These are phyloP conservation scores for Stichopus horrens DNA, from an alignment of 53 echinoderm and acorn worm genomes.

Conservation along the genomic window DNA sequence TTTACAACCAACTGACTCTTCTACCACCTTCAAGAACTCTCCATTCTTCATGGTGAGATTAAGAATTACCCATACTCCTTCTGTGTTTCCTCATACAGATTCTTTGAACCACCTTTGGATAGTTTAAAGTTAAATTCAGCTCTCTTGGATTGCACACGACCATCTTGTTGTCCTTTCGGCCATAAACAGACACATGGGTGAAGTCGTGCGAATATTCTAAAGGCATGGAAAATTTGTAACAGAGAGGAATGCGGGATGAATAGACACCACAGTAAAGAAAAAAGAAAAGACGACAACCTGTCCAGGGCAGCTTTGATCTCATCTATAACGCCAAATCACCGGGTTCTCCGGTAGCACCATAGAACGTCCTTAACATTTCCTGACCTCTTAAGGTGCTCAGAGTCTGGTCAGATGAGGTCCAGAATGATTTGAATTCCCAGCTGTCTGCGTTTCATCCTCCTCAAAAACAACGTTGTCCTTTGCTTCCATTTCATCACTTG, in stretches of 20 bases:
- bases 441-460: constrained; percentile 22
- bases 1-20: no score
- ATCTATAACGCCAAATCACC: neutral
- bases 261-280: neutral
- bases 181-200: no score
- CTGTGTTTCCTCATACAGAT: no score
- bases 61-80: no score
- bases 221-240: no score
- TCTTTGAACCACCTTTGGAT: no score
- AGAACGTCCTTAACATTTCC: neutral
- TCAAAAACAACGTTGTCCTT: constrained; percentile 30
- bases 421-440: neutral
- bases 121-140: no score
- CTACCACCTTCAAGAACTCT: no score
- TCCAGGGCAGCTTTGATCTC: neutral
- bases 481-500: constrained; percentile 25
- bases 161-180: no score
- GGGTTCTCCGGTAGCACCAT: neutral
- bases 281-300: neutral
- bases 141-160: no score
- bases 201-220: no score
- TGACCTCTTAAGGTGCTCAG: neutral
- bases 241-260: neutral
- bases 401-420: constrained; percentile 20
- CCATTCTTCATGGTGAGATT: no score